A percentile compares a stretch with the other conserved stretches of the same genome.
Conservation (phyloP, 64 coral and sea anemone genomes). For the Cladopsammia gracilis region DNA sequence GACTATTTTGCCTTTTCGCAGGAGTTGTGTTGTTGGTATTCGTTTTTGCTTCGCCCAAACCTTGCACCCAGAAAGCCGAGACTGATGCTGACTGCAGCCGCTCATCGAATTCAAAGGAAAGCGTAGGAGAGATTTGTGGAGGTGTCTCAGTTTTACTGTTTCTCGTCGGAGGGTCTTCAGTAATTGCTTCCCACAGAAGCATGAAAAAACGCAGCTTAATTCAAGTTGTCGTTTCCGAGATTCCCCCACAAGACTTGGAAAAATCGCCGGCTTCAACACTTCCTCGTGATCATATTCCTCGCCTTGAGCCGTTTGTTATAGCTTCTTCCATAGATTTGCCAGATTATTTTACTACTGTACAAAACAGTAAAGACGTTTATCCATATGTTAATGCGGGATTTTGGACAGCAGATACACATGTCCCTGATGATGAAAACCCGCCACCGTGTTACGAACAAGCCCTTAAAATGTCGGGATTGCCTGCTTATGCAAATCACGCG, state of each 20-base stretch:
- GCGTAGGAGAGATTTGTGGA: not conserved
- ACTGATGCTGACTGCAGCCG: too few species aligned
- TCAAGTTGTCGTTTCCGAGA: not conserved
- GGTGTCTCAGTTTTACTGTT: not conserved
- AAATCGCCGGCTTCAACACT: not conserved
- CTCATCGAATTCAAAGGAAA: too few species aligned
- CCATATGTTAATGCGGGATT: not conserved
- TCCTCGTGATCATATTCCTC: not conserved
- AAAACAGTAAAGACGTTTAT: not conserved
- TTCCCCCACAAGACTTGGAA: not conserved
- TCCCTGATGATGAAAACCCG: not conserved
- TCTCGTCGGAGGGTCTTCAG: not conserved
- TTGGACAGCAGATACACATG: not conserved
- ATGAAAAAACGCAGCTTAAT: not conserved
- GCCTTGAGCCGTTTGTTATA: not conserved
- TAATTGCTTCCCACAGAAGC: not conserved
- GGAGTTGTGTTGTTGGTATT: too few species aligned
- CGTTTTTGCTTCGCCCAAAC: too few species aligned
- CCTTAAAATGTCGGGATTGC: too few species aligned
- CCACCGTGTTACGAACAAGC: not conserved
- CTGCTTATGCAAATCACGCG: too few species aligned
- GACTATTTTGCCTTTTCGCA: too few species aligned
- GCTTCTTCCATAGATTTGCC: not conserved
- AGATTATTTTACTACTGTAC: not conserved
- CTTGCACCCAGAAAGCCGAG: too few species aligned